phyloP scores from a whole-genome alignment of 2,888 invertebrate species.

The Aporophyla lueneburgensis region DNA sequence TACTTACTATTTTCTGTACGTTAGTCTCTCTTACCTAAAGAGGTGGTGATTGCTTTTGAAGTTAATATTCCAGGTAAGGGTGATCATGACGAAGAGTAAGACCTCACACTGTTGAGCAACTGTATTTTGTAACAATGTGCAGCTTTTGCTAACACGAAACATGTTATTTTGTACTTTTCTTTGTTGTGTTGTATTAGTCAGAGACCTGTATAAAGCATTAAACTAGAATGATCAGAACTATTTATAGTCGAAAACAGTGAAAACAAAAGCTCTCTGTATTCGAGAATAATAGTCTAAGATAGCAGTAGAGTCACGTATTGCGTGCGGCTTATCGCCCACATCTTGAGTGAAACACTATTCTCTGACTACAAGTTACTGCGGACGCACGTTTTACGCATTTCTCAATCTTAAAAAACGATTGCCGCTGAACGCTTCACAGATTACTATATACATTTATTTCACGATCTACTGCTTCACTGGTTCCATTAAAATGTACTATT shows the following conservation, averaged over 20 bases:
- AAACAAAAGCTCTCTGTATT: constrained; percentile 14
- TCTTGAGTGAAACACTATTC: constrained; percentile 14
- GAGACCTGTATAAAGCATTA: background rate
- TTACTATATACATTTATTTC: constrained; percentile 8
- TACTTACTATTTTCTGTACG: background rate
- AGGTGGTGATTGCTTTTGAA: background rate
- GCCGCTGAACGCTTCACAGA: background rate
- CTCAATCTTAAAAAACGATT: constrained; percentile 10
- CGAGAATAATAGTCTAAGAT: constrained; percentile 1
- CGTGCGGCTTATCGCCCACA: constrained; percentile 6
- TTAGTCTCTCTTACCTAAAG: too few species aligned
- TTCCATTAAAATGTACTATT: background rate
- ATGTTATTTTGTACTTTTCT: background rate
- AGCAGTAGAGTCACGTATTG: constrained; percentile 20
- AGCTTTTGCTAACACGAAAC: background rate
- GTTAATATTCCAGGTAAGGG: background rate
- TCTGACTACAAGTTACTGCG: background rate
- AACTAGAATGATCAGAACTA: background rate
- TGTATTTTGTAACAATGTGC: background rate
- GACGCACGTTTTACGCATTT: constrained; percentile 24
- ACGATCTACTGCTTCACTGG: background rate
- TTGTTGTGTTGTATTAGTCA: background rate
- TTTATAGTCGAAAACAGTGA: background rate
- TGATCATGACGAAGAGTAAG: background rate
- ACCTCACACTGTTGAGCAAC: too few species aligned